phyloP scores from a whole-genome alignment of 2,888 invertebrate genomes.

The Congeria kusceri region DNA sequence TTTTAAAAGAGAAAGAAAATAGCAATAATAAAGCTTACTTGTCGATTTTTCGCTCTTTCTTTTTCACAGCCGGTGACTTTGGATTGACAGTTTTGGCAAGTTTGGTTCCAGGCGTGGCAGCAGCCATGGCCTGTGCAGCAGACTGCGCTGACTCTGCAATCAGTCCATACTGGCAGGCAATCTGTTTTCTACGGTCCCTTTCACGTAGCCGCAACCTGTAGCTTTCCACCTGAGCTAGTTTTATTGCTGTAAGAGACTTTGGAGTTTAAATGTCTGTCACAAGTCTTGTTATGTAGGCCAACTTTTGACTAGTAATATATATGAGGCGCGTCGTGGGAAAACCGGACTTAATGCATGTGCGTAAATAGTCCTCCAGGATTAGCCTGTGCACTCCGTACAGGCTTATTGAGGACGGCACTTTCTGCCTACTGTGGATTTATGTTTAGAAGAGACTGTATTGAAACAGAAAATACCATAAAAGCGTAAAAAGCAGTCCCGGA shows the following conservation, averaged over 20 bases:
- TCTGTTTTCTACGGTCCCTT: conserved; percentile 94
- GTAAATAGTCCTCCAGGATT: too few species aligned
- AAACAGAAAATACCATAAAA: too few species aligned
- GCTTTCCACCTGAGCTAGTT: conserved; percentile 96
- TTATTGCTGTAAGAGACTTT: conserved; percentile 88
- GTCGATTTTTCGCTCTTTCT: conserved; percentile 86
- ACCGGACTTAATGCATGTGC: too few species aligned
- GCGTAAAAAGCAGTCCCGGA: too few species aligned
- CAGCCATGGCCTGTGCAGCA: conserved; percentile 46
- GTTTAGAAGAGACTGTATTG: too few species aligned
- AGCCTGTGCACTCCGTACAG: too few species aligned
- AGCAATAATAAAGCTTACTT: conserved; percentile 87
- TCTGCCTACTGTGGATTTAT: too few species aligned
- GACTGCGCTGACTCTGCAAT: conserved; percentile 90
- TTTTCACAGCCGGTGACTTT: conserved; percentile 80
- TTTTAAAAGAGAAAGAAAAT: not conserved
- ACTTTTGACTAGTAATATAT: too few species aligned
- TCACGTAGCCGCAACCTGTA: conserved; percentile 89
- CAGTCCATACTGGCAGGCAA: conserved; percentile 95
- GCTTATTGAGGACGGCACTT: too few species aligned
- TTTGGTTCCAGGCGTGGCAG: conserved; percentile 89
- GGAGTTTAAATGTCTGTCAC: too few species aligned
- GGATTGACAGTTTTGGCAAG: conserved; percentile 86
- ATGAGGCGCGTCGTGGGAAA: too few species aligned
- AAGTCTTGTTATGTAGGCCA: too few species aligned